These are phyloP conservation scores for Chrysina gloriosa DNA, from an alignment of 2,888 invertebrate species.

Conservation along the genomic window DNA sequence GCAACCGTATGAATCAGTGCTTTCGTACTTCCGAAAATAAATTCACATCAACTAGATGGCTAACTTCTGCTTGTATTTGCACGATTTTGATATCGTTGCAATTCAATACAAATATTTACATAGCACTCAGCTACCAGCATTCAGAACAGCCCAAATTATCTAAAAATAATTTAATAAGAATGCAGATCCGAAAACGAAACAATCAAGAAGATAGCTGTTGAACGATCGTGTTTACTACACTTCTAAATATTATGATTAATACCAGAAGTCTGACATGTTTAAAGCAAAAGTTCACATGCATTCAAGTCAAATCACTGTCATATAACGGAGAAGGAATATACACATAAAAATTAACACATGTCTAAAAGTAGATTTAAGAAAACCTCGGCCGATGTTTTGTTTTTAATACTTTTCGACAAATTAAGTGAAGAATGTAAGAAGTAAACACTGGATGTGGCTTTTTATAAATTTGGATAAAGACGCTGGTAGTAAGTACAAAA, in stretches of 20 bases:
- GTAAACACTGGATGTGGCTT: neutral
- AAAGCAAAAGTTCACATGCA: constrained; percentile 40
- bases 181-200: constrained; percentile 49
- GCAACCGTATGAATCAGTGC: neutral
- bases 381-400: neutral
- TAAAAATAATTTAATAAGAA: constrained; percentile 54
- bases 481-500: neutral
- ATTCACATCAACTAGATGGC: constrained; percentile 5
- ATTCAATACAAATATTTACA: constrained; percentile 32
- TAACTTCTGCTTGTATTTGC: constrained; percentile 27
- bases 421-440: neutral
- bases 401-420: neutral
- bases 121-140: neutral
- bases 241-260: constrained; percentile 61
- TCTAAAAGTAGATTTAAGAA: constrained; percentile 5
- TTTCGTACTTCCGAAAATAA: constrained; percentile 13
- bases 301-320: constrained; percentile 42
- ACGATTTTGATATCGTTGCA: constrained; percentile 19
- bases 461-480: too few species aligned
- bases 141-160: constrained; percentile 41
- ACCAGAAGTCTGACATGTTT: constrained; percentile 41
- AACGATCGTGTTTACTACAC: constrained; percentile 57
- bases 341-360: constrained; percentile 36
- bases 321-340: constrained; percentile 20
- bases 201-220: constrained; percentile 57